phyloP scores from a whole-genome alignment of 1,140 invertebrate genomes.

The Formica selysi region DNA sequence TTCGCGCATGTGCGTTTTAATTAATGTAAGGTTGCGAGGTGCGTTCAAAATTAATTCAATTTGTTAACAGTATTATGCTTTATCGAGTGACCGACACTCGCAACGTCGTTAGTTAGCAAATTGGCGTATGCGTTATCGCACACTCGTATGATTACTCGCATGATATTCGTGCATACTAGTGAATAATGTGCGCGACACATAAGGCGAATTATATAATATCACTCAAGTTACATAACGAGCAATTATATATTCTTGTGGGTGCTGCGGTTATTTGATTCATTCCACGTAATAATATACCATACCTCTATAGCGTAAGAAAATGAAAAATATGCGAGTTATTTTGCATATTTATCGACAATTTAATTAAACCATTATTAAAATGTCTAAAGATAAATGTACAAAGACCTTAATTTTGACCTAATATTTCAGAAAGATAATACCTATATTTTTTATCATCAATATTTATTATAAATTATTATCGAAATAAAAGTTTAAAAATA shows the following conservation, averaged over 20 bases:
- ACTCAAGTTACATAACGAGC: background rate
- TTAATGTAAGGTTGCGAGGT: constrained; percentile 33
- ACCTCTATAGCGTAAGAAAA: background rate
- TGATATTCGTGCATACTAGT: background rate
- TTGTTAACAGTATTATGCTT: constrained; percentile 39
- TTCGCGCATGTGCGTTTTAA: constrained; percentile 5
- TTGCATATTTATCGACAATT: background rate
- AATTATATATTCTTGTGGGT: background rate
- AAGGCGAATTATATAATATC: background rate
- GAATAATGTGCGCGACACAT: constrained; percentile 11
- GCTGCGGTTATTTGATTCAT: background rate
- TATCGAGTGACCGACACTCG: constrained; percentile 2
- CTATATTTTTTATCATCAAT: background rate
- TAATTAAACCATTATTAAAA: background rate
- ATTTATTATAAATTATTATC: background rate
- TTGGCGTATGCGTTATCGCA: constrained; percentile 1
- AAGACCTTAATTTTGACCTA: background rate
- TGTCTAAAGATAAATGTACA: background rate
- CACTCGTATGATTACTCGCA: background rate
- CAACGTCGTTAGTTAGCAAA: constrained; percentile 34
- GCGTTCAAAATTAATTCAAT: constrained; percentile 29
- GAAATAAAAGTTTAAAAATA: background rate
- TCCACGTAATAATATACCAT: background rate
- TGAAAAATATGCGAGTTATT: background rate
- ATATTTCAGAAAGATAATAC: background rate